Evolutionary conservation across 2,888 invertebrate genomes (phyloP), one percentile per base, ranked within the genome.

Genomic region (Xestia rhomboidea): DNA sequence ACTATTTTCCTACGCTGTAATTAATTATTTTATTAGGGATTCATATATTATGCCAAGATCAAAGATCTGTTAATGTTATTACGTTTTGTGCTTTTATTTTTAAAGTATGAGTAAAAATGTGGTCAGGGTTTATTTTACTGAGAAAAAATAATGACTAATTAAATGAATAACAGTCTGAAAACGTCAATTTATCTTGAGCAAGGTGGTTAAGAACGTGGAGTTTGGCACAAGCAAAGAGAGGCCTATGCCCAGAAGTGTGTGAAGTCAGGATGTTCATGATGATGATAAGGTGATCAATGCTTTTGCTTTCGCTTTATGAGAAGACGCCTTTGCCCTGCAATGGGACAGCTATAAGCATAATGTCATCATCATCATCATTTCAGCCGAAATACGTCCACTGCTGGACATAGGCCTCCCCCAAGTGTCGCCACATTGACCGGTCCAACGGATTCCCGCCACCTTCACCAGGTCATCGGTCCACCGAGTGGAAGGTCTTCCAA

Each of bases 11-110:
- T 67, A 67, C 66, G 24, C 18, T 81, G 60, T 84, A 83, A 87
- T 86, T 87, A 83, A 83, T 88, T 87, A 84, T 83, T 83, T 78
- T 78, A 75, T 57, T 62, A 77, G 2, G 49, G 41, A 69, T 60
- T 73, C n/a, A 27, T 74, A 60, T 74, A 74, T 51, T 63, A 44
- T 60, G n/a, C 41, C 27, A 13, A 71, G 63, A 76, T 82, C 76
- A 83, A 83, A 76, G 76, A 46, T 24, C n/a, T 46, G 10, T 24
- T 54, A 67, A 62, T 60, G 44, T 66, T 15, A 60, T 66, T 49
- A 49, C 2, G 24, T 41, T 24, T 2, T 64, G 6, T 49, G 73
- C n/a, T 34, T 71, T 72, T 27, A 41, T 62, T 71, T 34, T 24
- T 27, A 68, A 30, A 4, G 30, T 51, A 2, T 1, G 2, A 18